These are phyloP conservation scores for Carpatolechia fugitivella DNA, from an alignment of 2,888 invertebrate species.

Conservation along the genomic window DNA sequence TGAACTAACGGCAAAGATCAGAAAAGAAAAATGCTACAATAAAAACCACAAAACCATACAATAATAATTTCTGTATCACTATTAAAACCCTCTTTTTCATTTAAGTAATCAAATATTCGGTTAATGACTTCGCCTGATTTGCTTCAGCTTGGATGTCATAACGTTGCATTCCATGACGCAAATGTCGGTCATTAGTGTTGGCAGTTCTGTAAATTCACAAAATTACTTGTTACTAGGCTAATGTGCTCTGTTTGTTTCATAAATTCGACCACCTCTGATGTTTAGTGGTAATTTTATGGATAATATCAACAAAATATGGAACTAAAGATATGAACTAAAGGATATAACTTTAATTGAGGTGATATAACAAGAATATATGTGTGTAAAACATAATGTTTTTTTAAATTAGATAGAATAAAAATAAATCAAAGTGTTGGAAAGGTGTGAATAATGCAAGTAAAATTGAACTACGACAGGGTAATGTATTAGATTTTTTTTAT, in stretches of 20 bases:
- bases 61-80: too few species aligned
- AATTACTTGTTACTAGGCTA: constrained; percentile 41
- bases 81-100: neutral
- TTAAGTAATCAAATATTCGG: neutral
- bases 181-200: constrained; percentile 46
- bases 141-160: constrained; percentile 11
- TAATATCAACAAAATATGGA: neutral
- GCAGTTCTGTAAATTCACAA: constrained; percentile 45
- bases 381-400: too few species aligned
- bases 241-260: constrained; percentile 19
- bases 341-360: too few species aligned
- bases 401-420: too few species aligned
- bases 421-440: too few species aligned
- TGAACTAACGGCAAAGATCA: too few species aligned
- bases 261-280: neutral
- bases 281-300: neutral
- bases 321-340: too few species aligned
- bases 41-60: too few species aligned
- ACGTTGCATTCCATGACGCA: constrained; percentile 39
- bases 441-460: neutral
- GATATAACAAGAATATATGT: too few species aligned
- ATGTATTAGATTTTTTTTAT: neutral
- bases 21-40: too few species aligned
- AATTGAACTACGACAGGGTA: neutral
- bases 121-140: constrained; percentile 17